Base-by-base conservation (phyloP, 2,113 vertebrate genomes). In the Dinomys branickii region DNA sequence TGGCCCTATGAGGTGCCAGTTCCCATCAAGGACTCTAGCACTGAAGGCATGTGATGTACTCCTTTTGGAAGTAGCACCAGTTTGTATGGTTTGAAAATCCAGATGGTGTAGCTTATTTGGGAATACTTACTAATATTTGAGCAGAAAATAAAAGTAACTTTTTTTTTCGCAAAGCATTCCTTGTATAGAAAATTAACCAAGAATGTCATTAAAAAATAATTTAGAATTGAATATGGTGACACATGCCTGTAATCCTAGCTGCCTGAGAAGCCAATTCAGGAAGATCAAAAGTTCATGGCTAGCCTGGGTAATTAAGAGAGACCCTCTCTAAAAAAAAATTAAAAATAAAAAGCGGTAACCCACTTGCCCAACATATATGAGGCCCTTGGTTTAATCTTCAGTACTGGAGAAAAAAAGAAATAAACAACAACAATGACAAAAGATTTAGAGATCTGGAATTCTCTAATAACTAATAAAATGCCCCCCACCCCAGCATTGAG, bases 61-160 rank as follows among this genome's bases (percentile, higher is more conserved):
- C 24, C 10, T 28, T 75, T 94, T 81, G 52, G 22, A 89, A 91
- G 73, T 73, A 24, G 7, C 58, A 86, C 50, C 33, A 69, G 13
- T 41, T 59, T 91, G 10, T 85, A 33, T 88, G 69, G 20, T 85
- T 77, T 90, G 33, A 94, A n/a, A 63, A 91, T 13, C 54, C 54
- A 56, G 16, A 59, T 56, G 7, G 41, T 69, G 0, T 85, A 71
- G 85, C 30, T 78, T 92, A 67, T 92, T 94, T 88, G 88, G 69
- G 69, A 88, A 67, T 75, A 78, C 83, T 83, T 91, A 61, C 28
- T 85, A 84, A 82, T 77, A 88, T 63, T 92, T 88, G 87, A 85
- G 33, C 38, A 95, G 52, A 41, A 73, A 50, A 50, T 50, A 50
- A 41, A 73, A 90, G 17, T 35, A 54, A 24, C 9, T 4, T 38